Base-by-base conservation (phyloP, 2,888 invertebrate genomes). In the Cantharis nigra region DNA sequence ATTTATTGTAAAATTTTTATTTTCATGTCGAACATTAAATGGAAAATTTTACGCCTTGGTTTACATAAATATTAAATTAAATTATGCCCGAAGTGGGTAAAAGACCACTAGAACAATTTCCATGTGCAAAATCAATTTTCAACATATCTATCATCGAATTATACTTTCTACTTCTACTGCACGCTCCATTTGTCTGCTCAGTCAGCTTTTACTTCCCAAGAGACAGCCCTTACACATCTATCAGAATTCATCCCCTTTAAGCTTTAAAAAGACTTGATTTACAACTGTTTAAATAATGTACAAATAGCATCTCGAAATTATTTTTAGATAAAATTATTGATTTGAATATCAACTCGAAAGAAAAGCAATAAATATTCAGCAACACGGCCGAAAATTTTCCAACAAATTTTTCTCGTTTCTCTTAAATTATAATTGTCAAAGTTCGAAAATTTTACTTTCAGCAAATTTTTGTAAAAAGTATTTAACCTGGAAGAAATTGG, bases 231-330 rank as follows among this genome's bases (percentile, higher is more conserved):
- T 70, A 33, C 30, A 70, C 30, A 67, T 64, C 65, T 67, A 33
- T 67, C 67, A 67, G 72, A 72, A 73, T 69, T 73, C 69, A 73
- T 73, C 73, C 73, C 73, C 73, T 73, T 73, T 73, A 73, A 73
- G 73, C 30, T 69, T 63, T 63, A 73, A 49, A 73, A 62, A 26
- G 69, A 18, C 69, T 73, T 73, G 72, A 67, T 67, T 73, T 69
- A 67, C 18, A 67, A 67, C 16, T 67, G 65, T 67, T 67, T 67
- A 67, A 67, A 67, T 67, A 67, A 67, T 23, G 26, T 67, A 67
- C 20, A 20, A 23, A n/a, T 20, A 67, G 65, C 26, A 67, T n/a
- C 23, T 67, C 20, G n/a, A 67, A 67, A 67, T 67, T 67, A 67
- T 67, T 67, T 67, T 67, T 67, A 23, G 65, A 67, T n/a, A 49